Base-by-base conservation (phyloP, 2,888 invertebrate species). In the Acanthosepion lycidas region DNA sequence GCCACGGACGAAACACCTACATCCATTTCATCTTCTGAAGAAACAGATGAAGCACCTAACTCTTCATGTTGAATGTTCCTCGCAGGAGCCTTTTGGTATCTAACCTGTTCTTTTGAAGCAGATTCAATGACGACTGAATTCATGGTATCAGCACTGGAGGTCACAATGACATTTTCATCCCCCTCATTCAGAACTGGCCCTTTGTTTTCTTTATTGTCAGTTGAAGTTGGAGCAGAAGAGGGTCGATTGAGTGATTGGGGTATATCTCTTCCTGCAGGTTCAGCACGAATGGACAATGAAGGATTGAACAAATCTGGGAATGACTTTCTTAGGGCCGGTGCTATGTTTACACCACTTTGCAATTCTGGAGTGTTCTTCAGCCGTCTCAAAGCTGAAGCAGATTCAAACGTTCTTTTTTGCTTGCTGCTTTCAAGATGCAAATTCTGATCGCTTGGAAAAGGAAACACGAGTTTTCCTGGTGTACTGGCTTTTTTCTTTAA, bases 191-290 rank as follows among this genome's bases (percentile, higher is more conserved):
- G 23, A 92, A 28, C n/a, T 15, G 92, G 15, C 23, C n/a, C 51
- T 92, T 92, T 51, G 51, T 92, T 92, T 51, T n/a, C 92, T 92
- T 92, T 48, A 51, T 49, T 26, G n/a, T 49, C 51, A n/a, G 78
- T 78, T 49, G 51, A 92, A 28, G 28, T 20, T 49, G 51, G 92
- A 26, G 92, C 51, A 48, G 92, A 92, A 6, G 51, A 51, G 5
- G 51, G 9, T 51, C n/a, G 92, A 26, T 92, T 49, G 9, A 78
- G 78, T 51, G 51, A 92, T 51, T 51, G 28, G 4, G 49, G 51
- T 51, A 92, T 49, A 48, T 92, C 92, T 92, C 51, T 49, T 92
- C 92, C 92, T 0, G 51, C 92, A 48, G 92, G 92, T 92, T 49
- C 92, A 51, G 26, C 51, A 51, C 92, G 92, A 51, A 92, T n/a